Conservation (phyloP, 2,888 invertebrate genomes). For the Drosophila phalerata region DNA sequence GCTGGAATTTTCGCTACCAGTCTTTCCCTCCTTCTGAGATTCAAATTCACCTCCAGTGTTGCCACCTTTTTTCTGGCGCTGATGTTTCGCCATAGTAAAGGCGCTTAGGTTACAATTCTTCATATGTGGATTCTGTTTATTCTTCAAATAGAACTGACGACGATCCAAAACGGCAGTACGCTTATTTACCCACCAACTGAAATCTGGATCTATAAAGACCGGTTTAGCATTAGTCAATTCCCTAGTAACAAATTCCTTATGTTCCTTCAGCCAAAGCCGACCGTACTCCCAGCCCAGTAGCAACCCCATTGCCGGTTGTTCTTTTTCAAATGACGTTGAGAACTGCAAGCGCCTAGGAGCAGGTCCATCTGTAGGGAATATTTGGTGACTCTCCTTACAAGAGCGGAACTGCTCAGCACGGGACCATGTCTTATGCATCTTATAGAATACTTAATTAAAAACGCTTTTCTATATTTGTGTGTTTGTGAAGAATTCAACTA, state of each 20-base stretch:
- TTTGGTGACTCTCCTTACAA: conserved; percentile 41
- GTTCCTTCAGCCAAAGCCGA: conserved; percentile 49
- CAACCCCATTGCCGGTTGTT: conserved; percentile 39
- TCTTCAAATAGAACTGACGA: conserved; percentile 42
- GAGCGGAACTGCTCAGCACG: conserved; percentile 32
- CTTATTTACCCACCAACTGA: conserved; percentile 54
- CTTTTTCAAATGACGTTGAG: conserved; percentile 34
- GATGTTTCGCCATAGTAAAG: conserved; percentile 25
- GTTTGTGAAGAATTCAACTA: conserved; percentile 25
- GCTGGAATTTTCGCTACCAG: not conserved
- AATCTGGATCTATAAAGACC: conserved; percentile 45
- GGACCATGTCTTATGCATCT: conserved; percentile 40
- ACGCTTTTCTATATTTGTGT: not conserved
- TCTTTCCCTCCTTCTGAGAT: not conserved
- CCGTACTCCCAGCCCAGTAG: conserved; percentile 57
- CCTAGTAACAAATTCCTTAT: conserved; percentile 21
- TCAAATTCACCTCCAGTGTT: not conserved
- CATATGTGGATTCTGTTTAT: conserved; percentile 31
- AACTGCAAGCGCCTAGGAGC: conserved; percentile 12
- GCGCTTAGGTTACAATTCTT: conserved; percentile 52
- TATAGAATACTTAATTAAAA: not conserved
- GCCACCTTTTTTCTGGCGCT: conserved; percentile 15
- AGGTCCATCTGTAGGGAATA: conserved; percentile 38
- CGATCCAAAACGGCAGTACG: conserved; percentile 37
- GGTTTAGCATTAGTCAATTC: conserved; percentile 21